Evolutionary conservation across 2,888 invertebrate species (phyloP).

Genomic region (Cephus nigrinus): DNA sequence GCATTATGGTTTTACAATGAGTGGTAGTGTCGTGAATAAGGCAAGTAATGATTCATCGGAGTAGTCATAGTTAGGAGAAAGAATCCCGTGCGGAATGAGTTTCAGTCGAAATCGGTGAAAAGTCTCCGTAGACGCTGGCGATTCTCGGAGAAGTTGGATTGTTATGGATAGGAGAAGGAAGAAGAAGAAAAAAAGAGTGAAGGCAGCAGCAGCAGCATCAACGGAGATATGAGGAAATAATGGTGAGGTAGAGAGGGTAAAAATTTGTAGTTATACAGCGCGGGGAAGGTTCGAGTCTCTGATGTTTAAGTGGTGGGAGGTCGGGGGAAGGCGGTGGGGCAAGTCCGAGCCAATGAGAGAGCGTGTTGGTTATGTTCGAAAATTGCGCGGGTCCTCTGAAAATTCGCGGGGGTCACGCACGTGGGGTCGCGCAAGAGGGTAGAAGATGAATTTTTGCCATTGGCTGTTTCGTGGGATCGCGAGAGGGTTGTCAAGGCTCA

Average conservation of each 20-base stretch:
- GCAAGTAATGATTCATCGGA: not conserved
- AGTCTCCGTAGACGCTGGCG: not conserved
- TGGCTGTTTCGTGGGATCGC: not conserved
- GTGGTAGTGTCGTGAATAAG: not conserved
- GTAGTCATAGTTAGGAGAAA: not conserved
- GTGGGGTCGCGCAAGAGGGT: not conserved
- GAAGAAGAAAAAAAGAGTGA: not conserved
- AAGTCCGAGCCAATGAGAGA: not conserved
- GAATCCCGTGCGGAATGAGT: not conserved
- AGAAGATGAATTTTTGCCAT: not conserved
- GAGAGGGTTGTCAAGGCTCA: not conserved
- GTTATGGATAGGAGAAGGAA: not conserved
- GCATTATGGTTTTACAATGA: not conserved
- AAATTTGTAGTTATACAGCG: not conserved
- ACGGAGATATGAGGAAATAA: not conserved
- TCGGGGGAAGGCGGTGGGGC: not conserved
- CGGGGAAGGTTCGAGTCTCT: not conserved
- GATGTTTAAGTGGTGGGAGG: not conserved
- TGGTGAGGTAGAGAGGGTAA: not conserved
- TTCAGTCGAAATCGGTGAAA: not conserved
- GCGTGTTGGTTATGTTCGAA: not conserved
- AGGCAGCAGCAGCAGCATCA: not conserved
- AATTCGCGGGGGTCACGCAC: slow-evolving; percentile 11
- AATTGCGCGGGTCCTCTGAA: slow-evolving; percentile 1
- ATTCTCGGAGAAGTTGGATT: not conserved